These are phyloP conservation scores for Cosmia trapezina DNA, from an alignment of 2,888 invertebrate genomes.

Conservation along the genomic window DNA sequence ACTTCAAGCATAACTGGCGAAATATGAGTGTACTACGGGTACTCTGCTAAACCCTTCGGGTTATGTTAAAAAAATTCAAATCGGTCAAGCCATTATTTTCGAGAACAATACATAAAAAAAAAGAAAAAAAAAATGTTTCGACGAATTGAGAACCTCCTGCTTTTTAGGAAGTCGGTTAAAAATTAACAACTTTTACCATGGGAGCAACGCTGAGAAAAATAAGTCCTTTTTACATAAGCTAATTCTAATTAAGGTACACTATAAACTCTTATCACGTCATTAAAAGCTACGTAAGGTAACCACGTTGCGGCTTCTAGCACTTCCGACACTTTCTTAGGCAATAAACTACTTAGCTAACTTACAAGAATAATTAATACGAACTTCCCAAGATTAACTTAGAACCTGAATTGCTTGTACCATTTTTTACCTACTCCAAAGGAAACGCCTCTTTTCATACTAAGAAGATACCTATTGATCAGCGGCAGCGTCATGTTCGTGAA, in stretches of 20 bases:
- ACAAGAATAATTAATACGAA: conserved; percentile 31
- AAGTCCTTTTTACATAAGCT: background rate
- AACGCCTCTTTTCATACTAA: background rate
- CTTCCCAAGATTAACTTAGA: background rate
- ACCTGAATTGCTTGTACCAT: background rate
- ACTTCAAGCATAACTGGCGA: background rate
- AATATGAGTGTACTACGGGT: background rate
- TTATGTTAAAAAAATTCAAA: no score
- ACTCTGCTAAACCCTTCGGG: background rate
- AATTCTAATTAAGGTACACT: conserved; percentile 9
- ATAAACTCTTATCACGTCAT: conserved; percentile 27
- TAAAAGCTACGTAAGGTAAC: conserved; percentile 13
- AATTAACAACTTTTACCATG: no score
- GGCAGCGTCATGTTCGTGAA: no score
- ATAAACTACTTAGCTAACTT: conserved; percentile 28
- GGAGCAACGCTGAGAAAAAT: background rate
- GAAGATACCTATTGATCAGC: background rate
- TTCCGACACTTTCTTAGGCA: conserved; percentile 20
- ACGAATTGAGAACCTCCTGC: no score
- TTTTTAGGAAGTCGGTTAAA: no score
- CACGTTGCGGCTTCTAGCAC: conserved; percentile 10
- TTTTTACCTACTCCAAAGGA: background rate
- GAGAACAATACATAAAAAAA: no score
- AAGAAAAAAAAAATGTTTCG: no score
- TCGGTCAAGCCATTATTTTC: no score